Base-by-base conservation (phyloP, 2,113 vertebrate species). In the Sebastes schlegelii region DNA sequence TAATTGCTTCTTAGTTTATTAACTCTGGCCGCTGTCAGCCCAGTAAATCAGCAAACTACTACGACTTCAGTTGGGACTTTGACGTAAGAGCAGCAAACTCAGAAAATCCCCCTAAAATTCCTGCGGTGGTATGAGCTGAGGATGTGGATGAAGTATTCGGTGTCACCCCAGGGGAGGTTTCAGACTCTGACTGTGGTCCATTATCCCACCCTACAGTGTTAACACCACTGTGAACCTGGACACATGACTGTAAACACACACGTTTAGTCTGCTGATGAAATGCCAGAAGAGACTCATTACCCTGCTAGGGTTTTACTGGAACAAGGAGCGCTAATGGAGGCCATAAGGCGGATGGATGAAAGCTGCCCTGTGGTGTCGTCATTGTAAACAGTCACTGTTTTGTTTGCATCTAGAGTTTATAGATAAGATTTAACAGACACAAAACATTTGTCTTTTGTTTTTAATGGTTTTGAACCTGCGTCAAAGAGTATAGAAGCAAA, bases 181-280 rank as follows among this genome's bases (percentile, higher is more conserved):
- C 34, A 34, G 26, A 42, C 26, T 69, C 48, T 34, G 57, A 26
- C 26, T 72, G 34, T 45, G 52, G 16, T 54, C 26, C 45, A 58
- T 34, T 58, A 67, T 68, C 42, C 45, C 54, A 26, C 58, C 80
- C 68, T 64, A 13, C 16, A 45, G 42, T 45, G 12, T 71, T 79
- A 79, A 63, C 65, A 74, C 23, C 16, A 42, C 51, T 45, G 14
- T 34, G 58, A 84, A 63, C 63, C 49, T 42, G 60, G 55, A 48
- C 57, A 70, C n/a, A 60, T 83, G 65, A 23, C 57, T 67, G 21
- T 57, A 57, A 66, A 80, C 62, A 77, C 21, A 43, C 51, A n/a
- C 10, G 8, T 51, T 54, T 8, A 23, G 52, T 60, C 26, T 46
- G 72, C 43, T 52, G 64, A 42, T 34, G 10, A 55, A 62, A 46